Evolutionary conservation across 2,113 vertebrate genomes (phyloP).

Genomic region (Lutjanus erythropterus): DNA sequence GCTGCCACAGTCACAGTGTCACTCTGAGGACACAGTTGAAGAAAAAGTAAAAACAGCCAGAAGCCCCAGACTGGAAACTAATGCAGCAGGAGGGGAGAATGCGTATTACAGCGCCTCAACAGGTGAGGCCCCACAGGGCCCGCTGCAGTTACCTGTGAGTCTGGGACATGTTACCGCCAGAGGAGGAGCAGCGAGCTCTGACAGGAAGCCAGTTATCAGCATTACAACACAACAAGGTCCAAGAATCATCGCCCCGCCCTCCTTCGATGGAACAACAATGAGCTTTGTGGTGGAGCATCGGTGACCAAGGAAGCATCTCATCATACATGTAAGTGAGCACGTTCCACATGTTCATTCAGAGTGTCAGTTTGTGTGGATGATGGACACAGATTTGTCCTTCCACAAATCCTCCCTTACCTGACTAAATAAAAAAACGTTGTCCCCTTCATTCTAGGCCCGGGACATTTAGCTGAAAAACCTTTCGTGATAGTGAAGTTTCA

Average conservation of each 20-base stretch:
- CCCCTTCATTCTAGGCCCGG: too few relatives aligned
- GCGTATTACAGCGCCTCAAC: slow-evolving; percentile 90
- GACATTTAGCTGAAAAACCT: too few relatives aligned
- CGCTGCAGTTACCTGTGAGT: slow-evolving; percentile 53
- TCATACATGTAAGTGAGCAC: slow-evolving; percentile 65
- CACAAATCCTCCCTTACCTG: too few relatives aligned
- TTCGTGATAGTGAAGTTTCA: too few relatives aligned
- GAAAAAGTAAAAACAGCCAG: slow-evolving; percentile 52
- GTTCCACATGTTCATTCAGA: neutral
- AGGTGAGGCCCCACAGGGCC: slow-evolving; percentile 66
- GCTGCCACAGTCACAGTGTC: slow-evolving; percentile 68
- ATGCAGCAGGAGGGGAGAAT: slow-evolving; percentile 77
- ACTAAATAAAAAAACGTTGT: too few relatives aligned
- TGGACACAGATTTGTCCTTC: neutral
- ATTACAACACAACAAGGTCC: slow-evolving; percentile 94
- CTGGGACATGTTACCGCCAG: slow-evolving; percentile 69
- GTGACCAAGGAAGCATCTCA: slow-evolving; percentile 81
- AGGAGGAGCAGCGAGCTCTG: slow-evolving; percentile 69
- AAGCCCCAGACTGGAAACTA: slow-evolving; percentile 33
- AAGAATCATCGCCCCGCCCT: slow-evolving; percentile 93
- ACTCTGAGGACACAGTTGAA: slow-evolving; percentile 61
- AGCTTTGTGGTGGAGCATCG: slow-evolving; percentile 97
- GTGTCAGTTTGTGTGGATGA: neutral
- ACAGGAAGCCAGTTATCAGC: slow-evolving; percentile 92
- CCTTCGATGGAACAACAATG: slow-evolving; percentile 97